Conservation (phyloP, 2,113 vertebrate genomes). For the Zeus faber region DNA sequence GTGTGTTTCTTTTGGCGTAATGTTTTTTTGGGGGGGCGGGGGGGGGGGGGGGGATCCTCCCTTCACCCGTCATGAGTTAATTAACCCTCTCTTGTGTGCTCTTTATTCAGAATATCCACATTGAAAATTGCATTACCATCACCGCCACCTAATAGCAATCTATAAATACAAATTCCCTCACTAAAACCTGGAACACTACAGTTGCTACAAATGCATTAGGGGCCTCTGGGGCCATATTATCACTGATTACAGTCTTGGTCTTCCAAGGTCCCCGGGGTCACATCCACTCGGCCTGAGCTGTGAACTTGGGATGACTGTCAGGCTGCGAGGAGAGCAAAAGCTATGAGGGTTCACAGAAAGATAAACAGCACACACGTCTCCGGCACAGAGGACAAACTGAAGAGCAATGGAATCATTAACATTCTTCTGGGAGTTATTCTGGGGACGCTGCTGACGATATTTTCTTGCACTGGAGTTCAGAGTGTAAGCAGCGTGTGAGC, state of each 20-base stretch:
- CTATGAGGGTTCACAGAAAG: constrained; percentile 48
- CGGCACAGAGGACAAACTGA: constrained; percentile 13
- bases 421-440: constrained; percentile 59
- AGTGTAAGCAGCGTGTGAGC: no score
- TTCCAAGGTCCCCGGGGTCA: constrained; percentile 32
- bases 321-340: constrained; percentile 42
- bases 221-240: constrained; percentile 11
- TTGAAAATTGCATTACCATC: constrained; percentile 54
- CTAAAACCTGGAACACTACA: constrained; percentile 35
- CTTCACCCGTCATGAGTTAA: no score
- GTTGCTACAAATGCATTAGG: constrained; percentile 38
- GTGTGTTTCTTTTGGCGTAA: no score
- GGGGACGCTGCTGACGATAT: constrained; percentile 55
- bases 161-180: constrained; percentile 45
- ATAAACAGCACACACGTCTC: constrained; percentile 62
- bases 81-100: constrained; percentile 18
- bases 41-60: no score
- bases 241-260: constrained; percentile 41
- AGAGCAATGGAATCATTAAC: constrained; percentile 58
- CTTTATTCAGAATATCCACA: constrained; percentile 53
- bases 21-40: no score
- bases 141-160: constrained; percentile 35
- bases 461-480: constrained; percentile 54
- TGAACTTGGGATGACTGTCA: constrained; percentile 37
- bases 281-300: constrained; percentile 37